A percentile compares a stretch with the other conserved stretches of the same genome.
These are phyloP conservation scores for Dermatemys mawii DNA, from an alignment of 2,113 vertebrate genomes.

Conservation along the genomic window DNA sequence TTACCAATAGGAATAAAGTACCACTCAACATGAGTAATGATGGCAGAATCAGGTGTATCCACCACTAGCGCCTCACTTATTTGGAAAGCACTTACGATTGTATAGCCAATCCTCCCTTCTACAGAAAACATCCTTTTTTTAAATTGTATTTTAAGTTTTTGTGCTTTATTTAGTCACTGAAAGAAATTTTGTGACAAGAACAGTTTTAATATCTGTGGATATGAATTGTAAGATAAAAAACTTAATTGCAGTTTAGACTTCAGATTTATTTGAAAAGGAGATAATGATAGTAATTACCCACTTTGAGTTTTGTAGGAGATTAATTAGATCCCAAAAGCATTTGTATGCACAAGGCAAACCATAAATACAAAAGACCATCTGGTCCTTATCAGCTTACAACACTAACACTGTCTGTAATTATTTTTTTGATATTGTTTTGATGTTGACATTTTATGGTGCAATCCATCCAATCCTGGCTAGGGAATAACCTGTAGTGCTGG, in stretches of 20 bases:
- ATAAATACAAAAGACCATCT: constrained; percentile 88
- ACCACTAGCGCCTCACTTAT: background rate
- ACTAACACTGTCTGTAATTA: constrained; percentile 84
- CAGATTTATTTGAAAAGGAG: constrained; percentile 89
- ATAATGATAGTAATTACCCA: constrained; percentile 91
- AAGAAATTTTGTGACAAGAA: constrained; percentile 71
- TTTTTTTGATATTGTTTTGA: constrained; percentile 84
- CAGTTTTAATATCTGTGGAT: constrained; percentile 75
- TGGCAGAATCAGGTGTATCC: constrained; percentile 6
- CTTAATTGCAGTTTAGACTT: constrained; percentile 89
- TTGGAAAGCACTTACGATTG: background rate
- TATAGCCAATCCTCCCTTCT: constrained; percentile 2
- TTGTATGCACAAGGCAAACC: constrained; percentile 84
- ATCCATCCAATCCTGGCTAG: constrained; percentile 70
- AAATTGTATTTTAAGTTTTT: constrained; percentile 34
- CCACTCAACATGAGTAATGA: background rate
- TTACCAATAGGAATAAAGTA: background rate
- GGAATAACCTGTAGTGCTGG: constrained; percentile 69
- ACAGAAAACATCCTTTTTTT: constrained; percentile 25
- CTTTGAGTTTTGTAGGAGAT: constrained; percentile 88
- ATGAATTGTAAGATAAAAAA: constrained; percentile 81
- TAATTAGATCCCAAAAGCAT: constrained; percentile 89
- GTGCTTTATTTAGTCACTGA: constrained; percentile 57
- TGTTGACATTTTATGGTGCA: constrained; percentile 82
- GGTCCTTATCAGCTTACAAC: constrained; percentile 85